A percentile compares a stretch with the other conserved stretches of the same genome.
phyloP scores from a whole-genome alignment of 2,888 invertebrate species.

The Hirudinaria manillensis region DNA sequence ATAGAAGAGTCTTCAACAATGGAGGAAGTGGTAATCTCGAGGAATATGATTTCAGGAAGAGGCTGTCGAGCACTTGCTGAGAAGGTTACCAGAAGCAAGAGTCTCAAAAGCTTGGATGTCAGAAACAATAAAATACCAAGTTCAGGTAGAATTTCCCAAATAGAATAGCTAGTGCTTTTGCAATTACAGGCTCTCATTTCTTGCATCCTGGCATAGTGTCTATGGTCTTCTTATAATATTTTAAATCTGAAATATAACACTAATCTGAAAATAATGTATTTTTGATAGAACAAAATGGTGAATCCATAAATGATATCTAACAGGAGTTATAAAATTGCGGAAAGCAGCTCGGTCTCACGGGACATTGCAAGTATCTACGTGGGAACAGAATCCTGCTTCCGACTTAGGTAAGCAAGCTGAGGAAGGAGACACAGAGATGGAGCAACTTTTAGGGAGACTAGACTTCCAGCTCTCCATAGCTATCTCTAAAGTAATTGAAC shows the following conservation, averaged over 20 bases:
- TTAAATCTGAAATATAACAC: no score
- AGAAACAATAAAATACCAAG: constrained; percentile 9
- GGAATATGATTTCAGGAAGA: background rate
- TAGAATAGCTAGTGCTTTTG: background rate
- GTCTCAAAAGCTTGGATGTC: constrained; percentile 1
- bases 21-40: background rate
- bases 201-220: background rate
- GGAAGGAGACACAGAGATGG: constrained; percentile 2
- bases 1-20: background rate
- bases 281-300: background rate
- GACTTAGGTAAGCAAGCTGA: background rate
- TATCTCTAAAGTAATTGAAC: constrained; percentile 5
- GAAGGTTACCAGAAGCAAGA: constrained; percentile 1
- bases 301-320: background rate
- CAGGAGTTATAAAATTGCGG: constrained; percentile 11
- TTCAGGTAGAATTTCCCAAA: background rate
- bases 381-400: constrained; percentile 10
- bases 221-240: no score
- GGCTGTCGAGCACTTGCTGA: constrained; percentile 4
- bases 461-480: constrained; percentile 29
- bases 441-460: constrained; percentile 7
- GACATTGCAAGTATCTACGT: constrained; percentile 6
- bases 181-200: background rate
- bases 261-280: no score
- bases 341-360: constrained; percentile 16